Base-by-base conservation (phyloP, 2,888 invertebrate genomes). In the Arenicola marina region DNA sequence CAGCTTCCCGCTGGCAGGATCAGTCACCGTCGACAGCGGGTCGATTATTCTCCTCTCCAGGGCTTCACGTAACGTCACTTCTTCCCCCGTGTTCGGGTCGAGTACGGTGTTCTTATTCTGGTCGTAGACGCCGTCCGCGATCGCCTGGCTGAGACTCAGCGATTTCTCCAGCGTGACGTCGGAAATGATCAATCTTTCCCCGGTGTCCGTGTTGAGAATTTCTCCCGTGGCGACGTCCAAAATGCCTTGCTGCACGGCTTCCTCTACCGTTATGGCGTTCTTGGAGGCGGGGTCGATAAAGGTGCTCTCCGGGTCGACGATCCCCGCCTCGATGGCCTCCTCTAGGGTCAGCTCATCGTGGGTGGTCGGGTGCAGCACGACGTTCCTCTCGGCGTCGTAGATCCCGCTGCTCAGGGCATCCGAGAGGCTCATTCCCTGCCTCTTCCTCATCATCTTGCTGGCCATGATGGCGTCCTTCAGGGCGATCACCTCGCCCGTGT, bases 241-340 rank as follows among this genome's bases (percentile, higher is more conserved):
- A 58, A 84, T 72, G 44, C 78, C 78, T 57, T 81, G 38, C 24
- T 75, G 64, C 18, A 79, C 63, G 53, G 96, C 95, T 83, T 93
- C 89, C 76, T 88, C 87, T 69, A 96, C 87, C n/a, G 94, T 92
- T 58, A 96, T 86, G 85, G 93, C 91, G 48, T 87, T 87, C n/a
- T 66, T 63, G 18, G 62, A 66, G 33, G 62, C 59, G 7, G 71
- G 71, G 56, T 72, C 68, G 31, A 67, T 51, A 45, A 72, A 61
- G 24, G 61, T 67, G 1, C 68, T 70, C 15, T 68, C 56, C 15
- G 56, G 53, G 56, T 70, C 65, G 32, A 72, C 67, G 24, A 72
- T 44, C 45, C 70, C 72, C 18, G 51, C 59, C 45, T 67, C 63
- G 31, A 71, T 61, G 21, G 70, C 68, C 51, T 72, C 66, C 53